These are phyloP conservation scores for Prunella fulvescens DNA, from an alignment of 2,113 vertebrate species.

Conservation along the genomic window DNA sequence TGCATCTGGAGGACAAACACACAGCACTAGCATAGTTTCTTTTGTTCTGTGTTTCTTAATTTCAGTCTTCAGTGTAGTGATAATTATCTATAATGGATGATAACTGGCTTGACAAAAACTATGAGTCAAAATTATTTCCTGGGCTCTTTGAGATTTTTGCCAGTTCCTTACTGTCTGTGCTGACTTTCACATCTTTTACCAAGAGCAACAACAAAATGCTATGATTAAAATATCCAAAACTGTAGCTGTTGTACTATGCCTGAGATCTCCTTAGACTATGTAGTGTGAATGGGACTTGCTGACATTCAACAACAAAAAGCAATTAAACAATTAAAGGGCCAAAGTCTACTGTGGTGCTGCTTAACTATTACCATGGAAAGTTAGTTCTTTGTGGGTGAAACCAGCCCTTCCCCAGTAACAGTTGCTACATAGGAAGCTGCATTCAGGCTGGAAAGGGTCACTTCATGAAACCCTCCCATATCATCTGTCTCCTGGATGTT, in stretches of 20 bases:
- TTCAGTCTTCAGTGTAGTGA: neutral
- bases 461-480: neutral
- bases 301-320: neutral
- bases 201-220: neutral
- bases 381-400: constrained; percentile 64
- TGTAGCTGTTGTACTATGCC: neutral
- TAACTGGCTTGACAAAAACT: neutral
- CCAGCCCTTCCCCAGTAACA: constrained; percentile 49
- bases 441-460: neutral
- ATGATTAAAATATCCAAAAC: neutral
- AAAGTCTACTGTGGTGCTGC: neutral
- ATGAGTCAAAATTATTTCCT: neutral
- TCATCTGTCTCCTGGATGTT: neutral
- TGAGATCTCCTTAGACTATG: neutral
- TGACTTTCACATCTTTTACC: neutral
- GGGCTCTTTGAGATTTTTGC: neutral
- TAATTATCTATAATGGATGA: neutral
- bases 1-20: neutral
- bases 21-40: neutral
- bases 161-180: neutral
- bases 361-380: neutral
- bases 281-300: neutral
- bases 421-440: constrained; percentile 27
- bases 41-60: neutral
- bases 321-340: neutral